Conservation (phyloP, 1,140 invertebrate genomes). For the Trichonephila inaurata region DNA sequence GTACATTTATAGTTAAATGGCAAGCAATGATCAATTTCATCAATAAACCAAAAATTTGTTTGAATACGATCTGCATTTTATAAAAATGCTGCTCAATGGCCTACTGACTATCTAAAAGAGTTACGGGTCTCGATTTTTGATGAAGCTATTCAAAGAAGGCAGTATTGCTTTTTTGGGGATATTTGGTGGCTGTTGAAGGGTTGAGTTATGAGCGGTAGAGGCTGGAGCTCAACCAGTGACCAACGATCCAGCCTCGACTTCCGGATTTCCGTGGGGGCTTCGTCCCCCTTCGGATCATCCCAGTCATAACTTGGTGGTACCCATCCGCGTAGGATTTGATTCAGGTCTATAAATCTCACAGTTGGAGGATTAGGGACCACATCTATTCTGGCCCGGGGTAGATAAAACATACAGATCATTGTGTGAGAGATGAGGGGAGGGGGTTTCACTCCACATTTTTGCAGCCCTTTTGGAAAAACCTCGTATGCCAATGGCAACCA, state of each 20-base stretch:
- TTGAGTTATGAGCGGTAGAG: slow-evolving; percentile 69
- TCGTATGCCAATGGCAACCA: not conserved
- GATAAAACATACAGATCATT: slow-evolving; percentile 71
- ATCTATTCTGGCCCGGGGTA: slow-evolving; percentile 57
- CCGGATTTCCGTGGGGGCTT: slow-evolving; percentile 52
- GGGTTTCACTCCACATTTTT: slow-evolving; percentile 60
- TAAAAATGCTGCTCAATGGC: not conserved
- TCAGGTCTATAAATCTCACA: slow-evolving; percentile 67
- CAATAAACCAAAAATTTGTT: too few species aligned
- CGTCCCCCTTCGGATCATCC: slow-evolving; percentile 47
- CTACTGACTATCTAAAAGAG: not conserved
- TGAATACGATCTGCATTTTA: too few species aligned
- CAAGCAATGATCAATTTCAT: too few species aligned
- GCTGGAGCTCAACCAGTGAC: slow-evolving; percentile 59
- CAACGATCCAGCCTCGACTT: slow-evolving; percentile 70
- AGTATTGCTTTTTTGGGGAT: slow-evolving; percentile 43
- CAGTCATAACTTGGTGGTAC: slow-evolving; percentile 48
- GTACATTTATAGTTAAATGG: too few species aligned
- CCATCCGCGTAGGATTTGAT: slow-evolving; percentile 56
- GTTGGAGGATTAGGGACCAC: slow-evolving; percentile 66
- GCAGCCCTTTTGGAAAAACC: slow-evolving; percentile 6
- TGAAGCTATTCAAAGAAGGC: slow-evolving; percentile 34
- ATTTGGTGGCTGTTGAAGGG: slow-evolving; percentile 38
- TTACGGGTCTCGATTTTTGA: slow-evolving; percentile 11
- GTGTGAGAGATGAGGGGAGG: not conserved